Evolutionary conservation across 2,888 invertebrate species (phyloP), one percentile per base, ranked within the genome.

Genomic region (Actias luna): DNA sequence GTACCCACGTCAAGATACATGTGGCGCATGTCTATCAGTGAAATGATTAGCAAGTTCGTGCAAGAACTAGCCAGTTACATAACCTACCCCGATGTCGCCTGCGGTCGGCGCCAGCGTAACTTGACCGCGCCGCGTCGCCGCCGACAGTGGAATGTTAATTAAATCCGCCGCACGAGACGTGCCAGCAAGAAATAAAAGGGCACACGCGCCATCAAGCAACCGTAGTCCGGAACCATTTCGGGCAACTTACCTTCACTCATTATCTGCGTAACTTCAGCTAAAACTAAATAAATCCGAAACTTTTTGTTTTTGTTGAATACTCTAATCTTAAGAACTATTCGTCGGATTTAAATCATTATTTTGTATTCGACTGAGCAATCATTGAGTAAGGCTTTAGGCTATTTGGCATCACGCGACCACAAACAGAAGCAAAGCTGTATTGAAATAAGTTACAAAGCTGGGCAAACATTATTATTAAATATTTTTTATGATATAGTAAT

Each of bases 71-170:
- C 55, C 55, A 55, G 29, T 55, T 55, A 55, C 55, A n/a, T 29
- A 55, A 29, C 29, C 27, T 5, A 29, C 16, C 29, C 16, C 29
- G 55, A 27, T 18, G 55, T 55, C 27, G 55, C n/a, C 55, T 55
- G 55, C 55, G 55, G 29, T 46, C 46, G 55, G 55, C 55, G 55
- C 55, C 55, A 55, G 27, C 16, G 55, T n/a, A 29, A 55, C 29
- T 27, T 29, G 55, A 29, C 29, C 7, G 29, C 46, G 22, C 22
- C 18, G 22, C 55, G 22, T 16, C 46, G 46, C 46, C 46, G n/a
- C 39, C 39, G 42, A 7, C 50, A 14, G 16, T 14, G 55, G 55
- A 55, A 55, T 55, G 55, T 55, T 55, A 29, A 55, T 55, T 29
- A 55, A 29, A 55, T 16, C 55, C n/a, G 16, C 29, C 27, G 55